Evolutionary conservation across 2,113 vertebrate genomes (phyloP).

Genomic region (Pseudonaja textilis): DNA sequence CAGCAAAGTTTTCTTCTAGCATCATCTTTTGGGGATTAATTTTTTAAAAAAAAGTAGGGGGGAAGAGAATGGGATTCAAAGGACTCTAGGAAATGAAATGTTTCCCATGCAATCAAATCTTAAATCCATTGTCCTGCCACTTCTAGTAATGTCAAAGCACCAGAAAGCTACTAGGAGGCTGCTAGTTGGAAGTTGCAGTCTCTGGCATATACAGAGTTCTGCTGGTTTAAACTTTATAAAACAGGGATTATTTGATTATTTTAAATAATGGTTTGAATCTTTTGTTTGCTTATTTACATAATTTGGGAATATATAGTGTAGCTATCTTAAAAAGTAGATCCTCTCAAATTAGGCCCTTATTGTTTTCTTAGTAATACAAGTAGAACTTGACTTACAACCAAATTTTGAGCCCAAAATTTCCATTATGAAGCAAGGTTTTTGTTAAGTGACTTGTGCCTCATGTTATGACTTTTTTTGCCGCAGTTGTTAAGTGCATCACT

Average conservation of each 20-base stretch:
- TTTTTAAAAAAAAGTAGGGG: too few species aligned
- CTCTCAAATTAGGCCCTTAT: background rate
- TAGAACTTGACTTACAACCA: too few species aligned
- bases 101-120: background rate
- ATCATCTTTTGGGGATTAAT: background rate
- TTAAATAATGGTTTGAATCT: background rate
- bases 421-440: too few species aligned
- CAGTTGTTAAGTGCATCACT: too few species aligned
- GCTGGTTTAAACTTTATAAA: background rate
- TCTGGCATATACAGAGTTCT: background rate
- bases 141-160: background rate
- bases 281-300: background rate
- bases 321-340: background rate
- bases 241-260: background rate
- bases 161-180: background rate
- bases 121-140: background rate
- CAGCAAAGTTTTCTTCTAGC: background rate
- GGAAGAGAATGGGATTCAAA: background rate
- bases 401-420: too few species aligned
- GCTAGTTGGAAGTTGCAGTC: background rate
- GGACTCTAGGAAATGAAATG: background rate
- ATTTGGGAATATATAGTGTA: background rate
- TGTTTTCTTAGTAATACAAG: background rate
- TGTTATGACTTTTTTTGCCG: too few species aligned
- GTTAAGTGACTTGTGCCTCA: too few species aligned